These are phyloP conservation scores for Rhopilema esculentum DNA, from an alignment of 30 jellyfish, hydroid and myxozoan genomes.

Conservation along the genomic window DNA sequence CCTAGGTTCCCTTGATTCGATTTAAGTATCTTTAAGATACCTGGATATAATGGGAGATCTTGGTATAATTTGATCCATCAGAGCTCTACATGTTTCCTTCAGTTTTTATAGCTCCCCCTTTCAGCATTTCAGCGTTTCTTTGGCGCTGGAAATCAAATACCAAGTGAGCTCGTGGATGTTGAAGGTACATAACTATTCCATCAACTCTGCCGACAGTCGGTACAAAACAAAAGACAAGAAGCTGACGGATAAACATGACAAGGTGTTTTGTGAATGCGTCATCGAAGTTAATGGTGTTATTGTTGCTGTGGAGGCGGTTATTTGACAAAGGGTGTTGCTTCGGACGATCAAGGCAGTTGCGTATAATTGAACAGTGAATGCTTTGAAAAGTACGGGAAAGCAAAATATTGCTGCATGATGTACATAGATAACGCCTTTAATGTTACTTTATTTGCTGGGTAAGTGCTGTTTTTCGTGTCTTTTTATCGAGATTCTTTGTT, in stretches of 20 bases:
- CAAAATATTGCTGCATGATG: neutral
- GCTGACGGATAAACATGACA: neutral
- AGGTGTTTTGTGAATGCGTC: neutral
- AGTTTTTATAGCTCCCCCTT: no score
- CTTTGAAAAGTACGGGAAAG: neutral
- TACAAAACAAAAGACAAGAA: neutral
- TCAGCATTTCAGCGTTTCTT: no score
- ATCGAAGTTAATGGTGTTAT: slow-evolving; percentile 1
- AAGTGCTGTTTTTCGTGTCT: neutral
- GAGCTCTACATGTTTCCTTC: no score
- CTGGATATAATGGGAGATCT: no score
- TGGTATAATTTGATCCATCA: no score
- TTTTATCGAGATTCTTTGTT: neutral
- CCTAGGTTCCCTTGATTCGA: no score
- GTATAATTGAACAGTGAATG: neutral
- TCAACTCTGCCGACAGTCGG: neutral
- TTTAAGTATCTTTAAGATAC: no score
- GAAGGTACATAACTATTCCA: neutral
- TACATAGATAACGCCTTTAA: neutral
- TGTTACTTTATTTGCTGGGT: neutral
- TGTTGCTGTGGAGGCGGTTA: slow-evolving; percentile 24
- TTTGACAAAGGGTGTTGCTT: slow-evolving; percentile 46
- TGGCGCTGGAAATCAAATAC: neutral
- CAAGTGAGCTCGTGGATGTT: neutral
- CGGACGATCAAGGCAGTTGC: neutral